Evolutionary conservation across 2,888 invertebrate species (phyloP).

Genomic region (Acleris cristana): DNA sequence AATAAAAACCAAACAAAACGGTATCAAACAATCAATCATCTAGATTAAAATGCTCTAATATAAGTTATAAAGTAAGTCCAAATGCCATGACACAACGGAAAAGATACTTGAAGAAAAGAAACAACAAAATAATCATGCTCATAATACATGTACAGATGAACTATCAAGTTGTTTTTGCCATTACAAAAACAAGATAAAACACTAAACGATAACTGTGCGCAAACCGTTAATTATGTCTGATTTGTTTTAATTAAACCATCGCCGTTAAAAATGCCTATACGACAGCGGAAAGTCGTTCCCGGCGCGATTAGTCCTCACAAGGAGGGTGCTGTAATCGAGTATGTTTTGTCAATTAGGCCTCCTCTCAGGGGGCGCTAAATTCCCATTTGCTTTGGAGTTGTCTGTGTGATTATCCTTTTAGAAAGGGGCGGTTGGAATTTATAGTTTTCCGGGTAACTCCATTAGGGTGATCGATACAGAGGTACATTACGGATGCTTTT

Average conservation of each 20-base stretch:
- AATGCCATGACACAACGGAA: too few species aligned
- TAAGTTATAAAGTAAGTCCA: too few species aligned
- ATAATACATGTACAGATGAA: background rate
- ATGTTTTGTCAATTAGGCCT: constrained; percentile 76
- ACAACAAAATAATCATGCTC: background rate
- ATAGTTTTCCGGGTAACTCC: constrained; percentile 73
- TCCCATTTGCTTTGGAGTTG: constrained; percentile 70
- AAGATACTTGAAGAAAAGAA: too few species aligned
- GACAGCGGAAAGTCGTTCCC: constrained; percentile 52
- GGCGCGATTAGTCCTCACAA: constrained; percentile 51
- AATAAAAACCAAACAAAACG: too few species aligned
- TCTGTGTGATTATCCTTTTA: constrained; percentile 76
- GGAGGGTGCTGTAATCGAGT: constrained; percentile 57
- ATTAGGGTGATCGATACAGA: constrained; percentile 62
- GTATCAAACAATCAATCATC: too few species aligned
- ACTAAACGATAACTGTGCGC: background rate
- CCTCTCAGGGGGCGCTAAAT: constrained; percentile 67
- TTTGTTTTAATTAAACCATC: constrained; percentile 3
- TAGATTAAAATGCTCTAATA: too few species aligned
- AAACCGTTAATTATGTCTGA: background rate
- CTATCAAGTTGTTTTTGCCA: background rate
- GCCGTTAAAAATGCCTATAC: constrained; percentile 35
- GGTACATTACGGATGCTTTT: constrained; percentile 33
- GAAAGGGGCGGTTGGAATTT: constrained; percentile 70
- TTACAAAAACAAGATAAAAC: background rate